Conservation (phyloP, 1,140 invertebrate genomes). For the Drosophila pandora region DNA sequence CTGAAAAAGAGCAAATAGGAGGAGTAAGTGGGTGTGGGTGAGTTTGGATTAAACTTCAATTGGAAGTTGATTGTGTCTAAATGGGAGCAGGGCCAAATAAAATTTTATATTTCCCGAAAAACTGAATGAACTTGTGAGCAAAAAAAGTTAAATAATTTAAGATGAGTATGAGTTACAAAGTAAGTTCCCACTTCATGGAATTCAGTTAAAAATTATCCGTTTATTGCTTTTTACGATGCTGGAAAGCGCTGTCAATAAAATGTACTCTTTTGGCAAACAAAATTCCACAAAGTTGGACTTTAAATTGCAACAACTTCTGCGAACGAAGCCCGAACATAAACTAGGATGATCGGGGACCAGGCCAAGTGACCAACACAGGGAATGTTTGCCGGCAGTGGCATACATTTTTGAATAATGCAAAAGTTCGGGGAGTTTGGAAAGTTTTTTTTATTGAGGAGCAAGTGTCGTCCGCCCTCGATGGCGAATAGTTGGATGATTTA, state of each 20-base stretch:
- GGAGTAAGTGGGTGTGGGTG: slow-evolving; percentile 3
- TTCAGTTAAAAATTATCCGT: too few relatives aligned
- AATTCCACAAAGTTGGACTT: slow-evolving; percentile 23
- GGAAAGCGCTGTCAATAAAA: slow-evolving; percentile 1
- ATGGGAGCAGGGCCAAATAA: slow-evolving; percentile 19
- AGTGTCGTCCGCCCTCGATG: slow-evolving; percentile 1
- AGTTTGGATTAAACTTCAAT: slow-evolving; percentile 38
- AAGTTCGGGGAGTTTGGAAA: slow-evolving; percentile 40
- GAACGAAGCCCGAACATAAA: slow-evolving; percentile 9
- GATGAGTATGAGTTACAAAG: too few relatives aligned
- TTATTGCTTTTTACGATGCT: too few relatives aligned
- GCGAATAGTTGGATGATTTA: slow-evolving; percentile 66
- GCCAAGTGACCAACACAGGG: slow-evolving; percentile 21
- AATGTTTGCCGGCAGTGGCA: slow-evolving; percentile 29
- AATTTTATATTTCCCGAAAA: slow-evolving; percentile 21
- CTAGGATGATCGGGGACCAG: slow-evolving; percentile 26
- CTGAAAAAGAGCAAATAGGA: slow-evolving; percentile 87
- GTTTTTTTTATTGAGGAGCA: slow-evolving; percentile 26
- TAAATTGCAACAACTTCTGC: slow-evolving; percentile 25
- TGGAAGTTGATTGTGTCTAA: slow-evolving; percentile 43
- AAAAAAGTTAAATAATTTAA: background rate
- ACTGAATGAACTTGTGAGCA: too few relatives aligned
- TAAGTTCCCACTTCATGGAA: background rate
- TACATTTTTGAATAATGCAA: slow-evolving; percentile 55
- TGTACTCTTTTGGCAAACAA: background rate